Evolutionary conservation across 2,113 vertebrate species (phyloP).

Genomic region (Pachycephala philippinensis): DNA sequence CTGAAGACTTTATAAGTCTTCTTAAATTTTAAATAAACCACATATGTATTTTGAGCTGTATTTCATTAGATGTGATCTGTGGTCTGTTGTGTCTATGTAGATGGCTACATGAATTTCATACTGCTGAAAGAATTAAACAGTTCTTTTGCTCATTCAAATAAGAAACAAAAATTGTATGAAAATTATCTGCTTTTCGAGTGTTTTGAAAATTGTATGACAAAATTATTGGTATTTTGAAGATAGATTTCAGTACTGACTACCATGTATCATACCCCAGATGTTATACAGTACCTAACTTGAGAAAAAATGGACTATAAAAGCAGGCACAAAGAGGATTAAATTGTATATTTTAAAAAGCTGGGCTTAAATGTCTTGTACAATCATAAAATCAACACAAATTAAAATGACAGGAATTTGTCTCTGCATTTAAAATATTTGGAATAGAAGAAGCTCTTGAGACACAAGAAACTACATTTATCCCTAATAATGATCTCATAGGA

Average conservation of each 20-base stretch:
- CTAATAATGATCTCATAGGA: neutral
- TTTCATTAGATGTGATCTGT: neutral
- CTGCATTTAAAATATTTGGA: neutral
- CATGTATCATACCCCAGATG: neutral
- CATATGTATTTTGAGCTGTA: neutral
- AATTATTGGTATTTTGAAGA: neutral
- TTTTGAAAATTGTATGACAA: neutral
- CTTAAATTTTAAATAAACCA: neutral
- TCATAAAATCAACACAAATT: neutral
- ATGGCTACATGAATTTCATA: neutral
- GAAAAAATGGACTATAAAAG: neutral
- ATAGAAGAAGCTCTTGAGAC: neutral
- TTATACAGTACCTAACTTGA: neutral
- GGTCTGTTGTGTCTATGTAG: neutral
- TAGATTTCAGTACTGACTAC: neutral
- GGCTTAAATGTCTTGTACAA: neutral
- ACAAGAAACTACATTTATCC: neutral
- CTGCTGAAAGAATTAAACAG: neutral
- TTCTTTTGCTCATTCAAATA: neutral
- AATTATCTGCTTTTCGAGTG: neutral
- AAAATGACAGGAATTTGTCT: neutral
- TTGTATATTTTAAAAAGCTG: neutral
- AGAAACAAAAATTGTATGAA: neutral
- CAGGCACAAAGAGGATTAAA: neutral
- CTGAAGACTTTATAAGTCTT: neutral